Evolutionary conservation across 2,888 invertebrate genomes (phyloP).

Genomic region (Agrotis exclamationis): DNA sequence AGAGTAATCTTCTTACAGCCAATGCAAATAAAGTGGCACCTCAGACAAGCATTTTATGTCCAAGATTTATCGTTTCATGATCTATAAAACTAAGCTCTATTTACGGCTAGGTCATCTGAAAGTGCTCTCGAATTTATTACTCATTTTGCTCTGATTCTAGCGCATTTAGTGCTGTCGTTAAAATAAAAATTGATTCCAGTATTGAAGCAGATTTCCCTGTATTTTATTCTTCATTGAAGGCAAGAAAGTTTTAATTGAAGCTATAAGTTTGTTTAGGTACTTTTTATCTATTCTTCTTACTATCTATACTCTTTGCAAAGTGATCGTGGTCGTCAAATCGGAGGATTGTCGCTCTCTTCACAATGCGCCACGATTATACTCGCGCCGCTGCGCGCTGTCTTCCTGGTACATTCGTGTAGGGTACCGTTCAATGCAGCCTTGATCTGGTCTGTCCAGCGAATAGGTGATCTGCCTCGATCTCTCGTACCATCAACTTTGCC

Average conservation of each 20-base stretch:
- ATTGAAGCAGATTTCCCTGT: background rate
- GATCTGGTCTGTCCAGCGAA: no score
- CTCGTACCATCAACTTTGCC: no score
- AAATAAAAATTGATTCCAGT: conserved; percentile 8
- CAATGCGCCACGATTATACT: no score
- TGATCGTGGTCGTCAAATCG: no score
- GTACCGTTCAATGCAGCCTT: no score
- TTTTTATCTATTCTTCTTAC: background rate
- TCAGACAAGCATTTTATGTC: conserved; percentile 24
- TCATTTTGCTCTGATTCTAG: conserved; percentile 9
- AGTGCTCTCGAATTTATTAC: conserved; percentile 28
- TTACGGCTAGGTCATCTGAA: conserved; percentile 25
- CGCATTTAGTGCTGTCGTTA: conserved; percentile 12
- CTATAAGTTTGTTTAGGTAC: background rate
- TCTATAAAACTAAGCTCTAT: conserved; percentile 38
- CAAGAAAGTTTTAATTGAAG: conserved; percentile 8
- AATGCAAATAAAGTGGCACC: conserved; percentile 9
- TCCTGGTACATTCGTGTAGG: no score
- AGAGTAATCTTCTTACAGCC: background rate
- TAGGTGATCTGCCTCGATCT: no score
- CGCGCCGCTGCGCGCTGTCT: no score
- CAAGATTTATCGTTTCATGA: conserved; percentile 20
- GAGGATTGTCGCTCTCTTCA: no score
- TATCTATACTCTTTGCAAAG: no score
- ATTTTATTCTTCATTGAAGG: background rate